Evolutionary conservation across 2,888 invertebrate species (phyloP), one percentile per base, ranked within the genome.

Genomic region (Synergus japonicus): DNA sequence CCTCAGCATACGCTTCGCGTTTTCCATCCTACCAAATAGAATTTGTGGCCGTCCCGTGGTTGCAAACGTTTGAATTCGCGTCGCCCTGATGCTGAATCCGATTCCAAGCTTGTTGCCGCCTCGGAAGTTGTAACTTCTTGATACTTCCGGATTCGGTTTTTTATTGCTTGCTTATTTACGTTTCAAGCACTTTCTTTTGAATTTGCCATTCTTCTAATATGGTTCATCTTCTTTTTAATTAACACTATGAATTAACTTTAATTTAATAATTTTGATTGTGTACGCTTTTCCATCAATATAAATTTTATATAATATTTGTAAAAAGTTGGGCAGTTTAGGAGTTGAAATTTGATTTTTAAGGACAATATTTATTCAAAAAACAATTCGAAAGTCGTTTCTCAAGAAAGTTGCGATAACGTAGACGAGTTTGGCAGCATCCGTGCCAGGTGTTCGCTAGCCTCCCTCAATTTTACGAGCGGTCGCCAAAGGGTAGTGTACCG

Each of bases 21-120:
- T 90, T 88, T 87, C 87, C 87, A 85, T 87, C 84, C 83, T 83
- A 83, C 87, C 88, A 90, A 90, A 90, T 89, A 90, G 89, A 90
- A 90, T 90, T 89, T 89, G 90, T 84, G 89, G 90, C 88, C 80
- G 85, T 81, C 79, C 80, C 78, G 81, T 69, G 78, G 82, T 78
- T 79, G 65, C 80, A 15, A 64, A 41, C 81, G 80, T 78, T 82
- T 81, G 79, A 80, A 83, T 80, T 73, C 65, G 83, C 69, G 83
- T 83, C 81, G 79, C 83, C 82, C 82, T 76, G 76, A 76, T 64
- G 76, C 76, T 63, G 49, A 69, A 65, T 37, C 18, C 60, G 80
- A 78, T 80, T 83, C 80, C 79, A 79, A 78, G 79, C 77, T 81
- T 64, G 65, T 79, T 81, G 76, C 46, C 81, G 49, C 76, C 29